Percentiles rank a stretch among this genome's conserved stretches.
Conservation (phyloP, 2,797 vertebrate genomes). For the Bufotes viridis region DNA sequence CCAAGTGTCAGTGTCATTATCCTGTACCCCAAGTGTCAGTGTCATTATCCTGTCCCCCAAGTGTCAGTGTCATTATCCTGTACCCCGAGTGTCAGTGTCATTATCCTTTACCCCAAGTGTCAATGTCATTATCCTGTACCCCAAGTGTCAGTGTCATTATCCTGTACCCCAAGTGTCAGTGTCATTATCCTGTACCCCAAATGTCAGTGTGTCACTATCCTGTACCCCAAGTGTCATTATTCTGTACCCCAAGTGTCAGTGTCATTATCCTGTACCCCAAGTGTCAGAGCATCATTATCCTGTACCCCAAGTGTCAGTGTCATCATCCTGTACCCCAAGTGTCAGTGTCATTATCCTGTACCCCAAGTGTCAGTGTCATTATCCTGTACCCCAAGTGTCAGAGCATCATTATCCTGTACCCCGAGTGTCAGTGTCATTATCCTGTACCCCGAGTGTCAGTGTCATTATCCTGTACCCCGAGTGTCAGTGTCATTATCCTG, state of each 20-base stretch:
- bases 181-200: slow-evolving; percentile 4
- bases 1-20: no score
- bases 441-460: not conserved
- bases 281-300: not conserved
- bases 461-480: not conserved
- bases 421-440: not conserved
- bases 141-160: not conserved
- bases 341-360: not conserved
- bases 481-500: not conserved
- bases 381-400: not conserved
- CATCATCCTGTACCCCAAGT: not conserved
- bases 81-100: no score
- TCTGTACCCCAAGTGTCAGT: not conserved
- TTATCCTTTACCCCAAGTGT: no score
- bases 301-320: not conserved
- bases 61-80: no score
- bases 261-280: not conserved
- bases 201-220: not conserved
- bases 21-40: no score
- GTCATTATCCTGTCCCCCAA: no score
- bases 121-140: not conserved
- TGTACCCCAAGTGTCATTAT: not conserved
- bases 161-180: not conserved
- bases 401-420: not conserved
- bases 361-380: not conserved